Evolutionary conservation across 2,888 invertebrate genomes (phyloP).

Genomic region (Ctenicera cuprea): DNA sequence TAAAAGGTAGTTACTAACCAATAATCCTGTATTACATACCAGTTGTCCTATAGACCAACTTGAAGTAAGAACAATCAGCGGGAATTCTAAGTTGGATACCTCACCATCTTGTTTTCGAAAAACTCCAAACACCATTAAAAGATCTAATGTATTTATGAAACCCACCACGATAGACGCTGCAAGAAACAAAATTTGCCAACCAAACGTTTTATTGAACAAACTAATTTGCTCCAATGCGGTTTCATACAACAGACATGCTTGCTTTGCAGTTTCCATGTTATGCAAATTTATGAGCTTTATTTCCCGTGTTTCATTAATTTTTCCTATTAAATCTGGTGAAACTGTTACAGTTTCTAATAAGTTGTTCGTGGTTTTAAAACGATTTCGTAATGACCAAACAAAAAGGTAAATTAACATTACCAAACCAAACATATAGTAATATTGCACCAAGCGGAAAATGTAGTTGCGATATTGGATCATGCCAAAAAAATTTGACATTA

Average conservation of each 20-base stretch:
- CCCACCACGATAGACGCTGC: constrained; percentile 7
- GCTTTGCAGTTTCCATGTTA: neutral
- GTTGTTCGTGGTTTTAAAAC: neutral
- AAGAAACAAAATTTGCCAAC: constrained; percentile 21
- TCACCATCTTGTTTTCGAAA: neutral
- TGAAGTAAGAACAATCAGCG: neutral
- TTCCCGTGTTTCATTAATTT: neutral
- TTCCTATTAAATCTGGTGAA: neutral
- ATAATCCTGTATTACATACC: neutral
- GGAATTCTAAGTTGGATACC: neutral
- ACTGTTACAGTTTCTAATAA: neutral
- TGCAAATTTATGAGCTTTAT: neutral
- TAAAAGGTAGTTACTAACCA: too few relatives aligned
- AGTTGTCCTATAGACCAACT: neutral
- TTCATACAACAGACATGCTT: neutral
- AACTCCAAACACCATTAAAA: neutral
- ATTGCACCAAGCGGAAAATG: constrained; percentile 8
- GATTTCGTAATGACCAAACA: neutral
- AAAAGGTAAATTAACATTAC: constrained; percentile 5
- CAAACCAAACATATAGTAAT: constrained; percentile 9
- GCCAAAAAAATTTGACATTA: neutral
- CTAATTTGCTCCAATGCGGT: neutral
- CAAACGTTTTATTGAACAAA: constrained; percentile 14
- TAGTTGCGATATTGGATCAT: neutral
- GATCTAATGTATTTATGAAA: constrained; percentile 17